These are phyloP conservation scores for Hirtodrosophila duncani DNA, from an alignment of 2,888 invertebrate species.

Conservation along the genomic window DNA sequence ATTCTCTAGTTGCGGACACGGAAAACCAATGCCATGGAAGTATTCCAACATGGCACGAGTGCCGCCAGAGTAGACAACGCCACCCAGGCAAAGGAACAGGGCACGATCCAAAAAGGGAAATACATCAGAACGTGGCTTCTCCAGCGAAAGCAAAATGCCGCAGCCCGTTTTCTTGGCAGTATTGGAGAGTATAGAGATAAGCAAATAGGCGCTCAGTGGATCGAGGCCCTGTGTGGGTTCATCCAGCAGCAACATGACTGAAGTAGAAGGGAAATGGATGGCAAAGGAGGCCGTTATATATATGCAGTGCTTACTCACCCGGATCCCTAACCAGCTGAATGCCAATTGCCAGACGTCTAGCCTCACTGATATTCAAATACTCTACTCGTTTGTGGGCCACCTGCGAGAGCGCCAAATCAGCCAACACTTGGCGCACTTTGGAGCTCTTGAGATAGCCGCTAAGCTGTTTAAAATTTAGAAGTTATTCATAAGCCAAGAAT, in stretches of 20 bases:
- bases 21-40: slow-evolving; percentile 96
- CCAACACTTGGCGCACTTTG: slow-evolving; percentile 94
- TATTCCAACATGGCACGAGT: slow-evolving; percentile 96
- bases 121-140: slow-evolving; percentile 95
- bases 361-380: slow-evolving; percentile 92
- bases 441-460: slow-evolving; percentile 88
- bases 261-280: neutral
- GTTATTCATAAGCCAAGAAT: neutral
- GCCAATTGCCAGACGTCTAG: slow-evolving; percentile 92
- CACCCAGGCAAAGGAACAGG: slow-evolving; percentile 92
- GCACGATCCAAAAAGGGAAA: slow-evolving; percentile 96
- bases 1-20: slow-evolving; percentile 97
- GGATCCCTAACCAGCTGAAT: slow-evolving; percentile 96
- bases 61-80: slow-evolving; percentile 94
- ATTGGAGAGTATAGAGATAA: slow-evolving; percentile 95
- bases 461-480: slow-evolving; percentile 79
- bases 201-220: slow-evolving; percentile 95
- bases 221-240: slow-evolving; percentile 97
- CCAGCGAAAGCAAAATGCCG: slow-evolving; percentile 93
- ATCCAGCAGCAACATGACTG: slow-evolving; percentile 91
- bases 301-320: slow-evolving; percentile 79
- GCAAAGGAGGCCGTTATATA: neutral
- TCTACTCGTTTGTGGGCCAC: slow-evolving; percentile 91
- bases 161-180: slow-evolving; percentile 93
- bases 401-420: slow-evolving; percentile 94